These are phyloP conservation scores for Pipistrellus kuhlii DNA, from an alignment of 2,797 vertebrate genomes.

Conservation along the genomic window DNA sequence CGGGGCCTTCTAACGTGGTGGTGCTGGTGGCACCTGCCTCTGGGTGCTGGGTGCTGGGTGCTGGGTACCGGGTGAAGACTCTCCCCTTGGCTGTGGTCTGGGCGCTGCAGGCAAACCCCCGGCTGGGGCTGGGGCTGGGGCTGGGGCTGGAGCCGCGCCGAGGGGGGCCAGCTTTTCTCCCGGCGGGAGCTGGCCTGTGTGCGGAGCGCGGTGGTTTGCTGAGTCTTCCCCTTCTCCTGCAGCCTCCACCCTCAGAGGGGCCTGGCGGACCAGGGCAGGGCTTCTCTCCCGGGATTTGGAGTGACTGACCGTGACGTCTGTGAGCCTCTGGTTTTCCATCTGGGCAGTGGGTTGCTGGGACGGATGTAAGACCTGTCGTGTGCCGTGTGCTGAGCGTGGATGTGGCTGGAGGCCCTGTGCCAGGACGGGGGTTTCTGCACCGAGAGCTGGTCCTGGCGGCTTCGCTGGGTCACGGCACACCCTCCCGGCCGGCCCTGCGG, in stretches of 20 bases:
- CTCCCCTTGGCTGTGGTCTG: not conserved
- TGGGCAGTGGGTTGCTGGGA: not conserved
- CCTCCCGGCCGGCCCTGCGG: not conserved
- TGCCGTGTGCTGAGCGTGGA: not conserved
- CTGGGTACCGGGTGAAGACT: not conserved
- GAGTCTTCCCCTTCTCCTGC: not conserved
- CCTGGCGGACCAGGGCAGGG: too few species aligned
- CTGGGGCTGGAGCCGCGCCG: not conserved
- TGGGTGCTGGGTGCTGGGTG: not conserved
- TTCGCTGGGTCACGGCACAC: rapidly evolving
- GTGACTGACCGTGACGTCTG: not conserved
- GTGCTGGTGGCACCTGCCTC: not conserved
- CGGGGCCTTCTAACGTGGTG: too few species aligned
- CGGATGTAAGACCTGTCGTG: rapidly evolving
- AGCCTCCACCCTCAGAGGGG: too few species aligned
- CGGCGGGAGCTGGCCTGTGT: not conserved
- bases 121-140: not conserved
- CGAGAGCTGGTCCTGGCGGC: rapidly evolving
- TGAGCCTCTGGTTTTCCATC: not conserved
- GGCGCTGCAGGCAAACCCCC: not conserved
- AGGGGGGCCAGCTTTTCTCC: not conserved
- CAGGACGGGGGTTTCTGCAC: not conserved
- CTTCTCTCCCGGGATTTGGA: not conserved
- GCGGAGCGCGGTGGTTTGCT: not conserved
- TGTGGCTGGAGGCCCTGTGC: rapidly evolving